Conservation (phyloP, 2,113 vertebrate species). For the Lasiurus cinereus region DNA sequence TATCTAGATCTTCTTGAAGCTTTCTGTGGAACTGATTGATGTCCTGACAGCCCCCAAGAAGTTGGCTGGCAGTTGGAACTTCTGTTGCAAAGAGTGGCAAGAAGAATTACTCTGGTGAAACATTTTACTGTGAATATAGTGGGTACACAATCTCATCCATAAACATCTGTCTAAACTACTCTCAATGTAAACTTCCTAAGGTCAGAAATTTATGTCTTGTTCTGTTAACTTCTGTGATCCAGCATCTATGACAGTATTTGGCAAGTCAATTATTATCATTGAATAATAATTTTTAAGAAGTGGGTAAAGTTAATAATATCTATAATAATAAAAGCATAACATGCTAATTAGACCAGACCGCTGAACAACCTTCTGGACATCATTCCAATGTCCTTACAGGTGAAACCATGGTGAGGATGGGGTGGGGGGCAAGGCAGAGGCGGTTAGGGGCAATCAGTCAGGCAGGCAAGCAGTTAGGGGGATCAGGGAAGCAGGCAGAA, state of each 20-base stretch:
- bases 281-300: background rate
- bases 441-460: no score
- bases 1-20: constrained; percentile 31
- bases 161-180: background rate
- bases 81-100: background rate
- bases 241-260: background rate
- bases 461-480: no score
- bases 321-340: no score
- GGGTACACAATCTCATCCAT: background rate
- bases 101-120: constrained; percentile 29
- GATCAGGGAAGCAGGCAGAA: no score
- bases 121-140: background rate
- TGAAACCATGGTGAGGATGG: no score
- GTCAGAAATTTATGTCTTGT: background rate
- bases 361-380: no score
- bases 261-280: background rate
- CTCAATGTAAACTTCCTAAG: background rate
- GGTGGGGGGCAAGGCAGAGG: no score
- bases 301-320: background rate
- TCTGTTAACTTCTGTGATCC: constrained; percentile 23
- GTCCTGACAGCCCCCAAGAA: constrained; percentile 38
- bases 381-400: no score
- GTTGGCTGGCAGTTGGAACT: background rate
- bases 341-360: no score
- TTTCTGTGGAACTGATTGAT: constrained; percentile 45